These are phyloP conservation scores for Seira musarum DNA, from an alignment of 2,888 invertebrate species.

Conservation along the genomic window DNA sequence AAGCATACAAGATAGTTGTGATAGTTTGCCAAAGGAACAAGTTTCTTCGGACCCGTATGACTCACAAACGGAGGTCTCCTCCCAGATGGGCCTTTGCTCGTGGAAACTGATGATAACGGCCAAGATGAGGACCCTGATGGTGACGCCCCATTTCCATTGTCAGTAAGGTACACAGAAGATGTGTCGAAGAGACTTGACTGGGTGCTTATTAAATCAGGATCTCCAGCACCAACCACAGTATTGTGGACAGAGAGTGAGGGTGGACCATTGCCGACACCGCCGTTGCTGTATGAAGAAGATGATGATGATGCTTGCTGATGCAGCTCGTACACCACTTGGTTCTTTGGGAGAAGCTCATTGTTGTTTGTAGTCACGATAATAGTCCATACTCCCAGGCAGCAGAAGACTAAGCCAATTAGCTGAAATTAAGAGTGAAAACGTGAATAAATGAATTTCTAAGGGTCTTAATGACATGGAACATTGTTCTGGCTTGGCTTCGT, in stretches of 20 bases:
- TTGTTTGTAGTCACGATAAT: constrained; percentile 62
- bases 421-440: constrained; percentile 23
- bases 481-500: not conserved
- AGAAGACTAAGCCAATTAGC: constrained; percentile 60
- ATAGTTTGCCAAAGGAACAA: constrained; percentile 46
- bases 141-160: not conserved
- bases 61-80: constrained; percentile 33
- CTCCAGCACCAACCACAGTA: constrained; percentile 38
- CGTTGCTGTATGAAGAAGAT: not conserved
- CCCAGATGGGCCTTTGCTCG: constrained; percentile 46
- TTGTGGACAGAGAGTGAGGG: constrained; percentile 38
- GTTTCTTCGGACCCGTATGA: constrained; percentile 43
- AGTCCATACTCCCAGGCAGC: constrained; percentile 64
- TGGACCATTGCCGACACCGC: constrained; percentile 19
- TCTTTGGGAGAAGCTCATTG: constrained; percentile 49
- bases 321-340: constrained; percentile 54
- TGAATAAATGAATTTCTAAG: not conserved
- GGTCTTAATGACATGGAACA: not conserved
- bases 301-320: not conserved
- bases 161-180: constrained; percentile 35
- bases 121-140: constrained; percentile 27
- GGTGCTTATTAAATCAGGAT: constrained; percentile 32
- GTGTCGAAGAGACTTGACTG: constrained; percentile 55
- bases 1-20: constrained; percentile 58
- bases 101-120: constrained; percentile 45